Conservation (phyloP, 2,888 invertebrate species). For the Odontocolon sp. region DNA sequence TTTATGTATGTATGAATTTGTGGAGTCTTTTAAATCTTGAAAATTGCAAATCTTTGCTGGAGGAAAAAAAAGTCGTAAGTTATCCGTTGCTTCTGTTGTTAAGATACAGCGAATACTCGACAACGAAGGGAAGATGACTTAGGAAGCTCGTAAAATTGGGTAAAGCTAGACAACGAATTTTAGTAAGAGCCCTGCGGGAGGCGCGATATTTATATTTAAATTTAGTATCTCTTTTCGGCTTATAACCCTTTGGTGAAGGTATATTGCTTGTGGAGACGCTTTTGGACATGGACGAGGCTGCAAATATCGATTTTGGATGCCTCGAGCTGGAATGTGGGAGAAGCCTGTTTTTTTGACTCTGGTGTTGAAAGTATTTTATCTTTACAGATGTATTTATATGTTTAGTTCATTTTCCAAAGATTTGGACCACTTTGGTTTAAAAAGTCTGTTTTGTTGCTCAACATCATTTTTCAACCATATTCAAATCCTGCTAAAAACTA, state of each 20-base stretch:
- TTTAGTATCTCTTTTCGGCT: slow-evolving; percentile 64
- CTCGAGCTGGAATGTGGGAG: slow-evolving; percentile 65
- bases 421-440: too few relatives aligned
- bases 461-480: too few relatives aligned
- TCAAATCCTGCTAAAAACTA: too few relatives aligned
- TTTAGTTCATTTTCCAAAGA: slow-evolving; percentile 68
- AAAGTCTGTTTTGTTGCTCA: too few relatives aligned
- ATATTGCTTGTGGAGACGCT: neutral
- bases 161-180: slow-evolving; percentile 56
- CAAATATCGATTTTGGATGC: slow-evolving; percentile 32
- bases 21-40: neutral
- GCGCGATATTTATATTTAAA: slow-evolving; percentile 69
- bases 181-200: slow-evolving; percentile 57
- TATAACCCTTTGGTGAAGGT: slow-evolving; percentile 19
- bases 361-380: too few relatives aligned
- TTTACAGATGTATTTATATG: slow-evolving; percentile 66
- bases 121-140: slow-evolving; percentile 7
- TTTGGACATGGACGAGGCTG: slow-evolving; percentile 7
- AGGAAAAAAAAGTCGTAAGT: slow-evolving; percentile 24
- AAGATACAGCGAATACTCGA: too few relatives aligned
- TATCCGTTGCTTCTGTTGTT: neutral
- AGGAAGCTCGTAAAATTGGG: slow-evolving; percentile 64
- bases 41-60: slow-evolving; percentile 8
- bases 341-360: slow-evolving; percentile 65
- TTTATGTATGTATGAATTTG: too few relatives aligned